Evolutionary conservation across 2,888 invertebrate species (phyloP), one percentile per base, ranked within the genome.

Genomic region (Tetramorium bicarinatum): DNA sequence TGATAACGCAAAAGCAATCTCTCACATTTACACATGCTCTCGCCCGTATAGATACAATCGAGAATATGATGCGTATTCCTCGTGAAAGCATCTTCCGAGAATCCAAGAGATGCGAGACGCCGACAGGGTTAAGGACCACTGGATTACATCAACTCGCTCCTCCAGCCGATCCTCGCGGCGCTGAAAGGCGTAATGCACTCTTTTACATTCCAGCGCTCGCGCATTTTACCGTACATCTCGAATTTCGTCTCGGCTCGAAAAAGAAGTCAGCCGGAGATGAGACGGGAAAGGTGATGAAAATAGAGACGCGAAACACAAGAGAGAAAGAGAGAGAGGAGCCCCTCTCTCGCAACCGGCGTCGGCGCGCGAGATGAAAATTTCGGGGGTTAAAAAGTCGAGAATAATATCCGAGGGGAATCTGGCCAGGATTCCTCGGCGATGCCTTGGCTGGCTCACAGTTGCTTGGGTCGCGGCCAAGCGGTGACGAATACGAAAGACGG

Each of bases 341-440:
- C 38, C 38, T 61, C 13, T 34, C 47, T 62, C 34, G 44, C 29
- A 11, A 15, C 21, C 62, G 59, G 9, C 18, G 25, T 21, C 74
- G 29, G 29, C 21, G 13, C 18, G 69, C 77, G 79, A 64, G 82
- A 64, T 87, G 84, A 49, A 85, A 86, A 86, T 90, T 90, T 85
- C 82, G 64, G 64, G 56, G 81, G 87, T 85, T 87, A 85, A 87
- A 91, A 91, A 91, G 84, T 87, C 85, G 83, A 87, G 85, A 91
- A 88, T 89, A 77, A 80, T 80, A 90, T 87, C 85, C 82, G 44
- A 84, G 84, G 66, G 86, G 87, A 88, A 88, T 88, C 81, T 87
- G 86, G 88, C 92, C 89, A 92, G 91, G 87, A 93, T 93, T 93
- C 92, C 91, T 93, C 92, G 93, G 92, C 93, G 92, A 88, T 91